Conservation (phyloP, 1,140 invertebrate species). For the Caenorhabditis elegans region WBcel235 BX284604.4:229501-230000, state of each 20-base stretch:
- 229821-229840: too few species aligned
- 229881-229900: too few species aligned
- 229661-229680: conserved; percentile 60
- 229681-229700: conserved; percentile 69
- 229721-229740: conserved; percentile 83
- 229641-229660: conserved; percentile 58
- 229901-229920: too few species aligned
- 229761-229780: conserved; percentile 69
- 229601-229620: conserved; percentile 83
- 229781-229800: conserved; percentile 59
- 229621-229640: conserved; percentile 72
- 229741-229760: conserved; percentile 71
- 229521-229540: conserved; percentile 90
- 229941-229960: too few species aligned
- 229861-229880: too few species aligned
- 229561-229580: conserved; percentile 90
- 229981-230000: too few species aligned
- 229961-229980: too few species aligned
- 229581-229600: conserved; percentile 74
- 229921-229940: too few species aligned
- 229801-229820: background rate
- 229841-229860: too few species aligned
- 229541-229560: conserved; percentile 94
- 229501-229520: conserved; percentile 99
- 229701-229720: conserved; percentile 77